Evolutionary conservation across 2,797 vertebrate species (phyloP).

Genomic region (Adrianichthys oophorus): DNA sequence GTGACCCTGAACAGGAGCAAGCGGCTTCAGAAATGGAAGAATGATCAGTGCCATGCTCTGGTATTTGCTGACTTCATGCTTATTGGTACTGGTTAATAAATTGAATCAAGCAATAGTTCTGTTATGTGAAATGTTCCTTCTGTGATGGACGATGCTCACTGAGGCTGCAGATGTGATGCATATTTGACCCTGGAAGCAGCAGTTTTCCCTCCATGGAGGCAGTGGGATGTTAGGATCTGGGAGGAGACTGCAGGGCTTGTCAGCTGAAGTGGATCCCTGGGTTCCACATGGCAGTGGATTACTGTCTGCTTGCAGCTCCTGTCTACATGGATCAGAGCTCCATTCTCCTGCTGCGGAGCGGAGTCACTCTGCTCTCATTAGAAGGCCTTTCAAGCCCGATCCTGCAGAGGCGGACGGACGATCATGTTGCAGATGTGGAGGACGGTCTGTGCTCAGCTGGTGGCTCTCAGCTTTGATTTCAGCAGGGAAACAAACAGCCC

Average conservation of each 20-base stretch:
- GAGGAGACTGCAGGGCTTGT: too few species aligned
- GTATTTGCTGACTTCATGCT: too few species aligned
- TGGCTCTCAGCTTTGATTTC: conserved; percentile 21
- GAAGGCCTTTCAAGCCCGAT: conserved; percentile 2
- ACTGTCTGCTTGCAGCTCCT: conserved; percentile 1
- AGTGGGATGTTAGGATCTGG: too few species aligned
- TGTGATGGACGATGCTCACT: neutral
- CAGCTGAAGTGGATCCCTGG: neutral
- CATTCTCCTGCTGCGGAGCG: conserved; percentile 15
- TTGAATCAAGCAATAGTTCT: too few species aligned
- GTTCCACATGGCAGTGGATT: neutral
- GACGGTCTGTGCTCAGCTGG: neutral
- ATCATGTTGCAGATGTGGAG: conserved; percentile 8
- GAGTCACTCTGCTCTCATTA: neutral
- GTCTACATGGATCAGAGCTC: conserved; percentile 4
- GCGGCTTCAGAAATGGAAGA: too few species aligned
- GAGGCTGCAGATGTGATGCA: conserved; percentile 5
- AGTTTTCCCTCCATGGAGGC: neutral
- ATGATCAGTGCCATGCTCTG: too few species aligned
- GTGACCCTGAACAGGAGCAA: too few species aligned
- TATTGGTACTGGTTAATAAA: too few species aligned
- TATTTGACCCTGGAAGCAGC: neutral
- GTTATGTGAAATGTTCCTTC: too few species aligned
- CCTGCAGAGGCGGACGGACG: conserved; percentile 14
- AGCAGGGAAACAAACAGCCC: conserved; percentile 31